phyloP scores from a whole-genome alignment of 92 coral and sea anemone genomes.

The Paragorgia papillata region DNA sequence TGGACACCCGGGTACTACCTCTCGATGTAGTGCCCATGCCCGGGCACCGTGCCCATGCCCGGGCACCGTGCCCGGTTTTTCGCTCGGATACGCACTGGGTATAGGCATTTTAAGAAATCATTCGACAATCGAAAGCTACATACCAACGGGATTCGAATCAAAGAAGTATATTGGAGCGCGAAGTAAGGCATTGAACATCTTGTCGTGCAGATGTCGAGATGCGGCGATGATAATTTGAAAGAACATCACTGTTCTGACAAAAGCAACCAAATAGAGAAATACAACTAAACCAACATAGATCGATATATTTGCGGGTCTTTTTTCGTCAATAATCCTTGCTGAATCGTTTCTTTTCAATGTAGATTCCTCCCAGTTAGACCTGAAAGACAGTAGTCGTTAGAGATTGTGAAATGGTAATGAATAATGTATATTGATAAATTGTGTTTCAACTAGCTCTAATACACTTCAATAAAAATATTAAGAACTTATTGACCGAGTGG shows the following conservation, averaged over 20 bases:
- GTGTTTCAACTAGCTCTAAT: no score
- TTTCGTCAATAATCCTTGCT: conserved; percentile 26
- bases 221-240: conserved; percentile 65
- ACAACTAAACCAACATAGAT: conserved; percentile 75
- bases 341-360: conserved; percentile 6
- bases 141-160: conserved; percentile 83
- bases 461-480: no score
- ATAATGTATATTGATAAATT: no score
- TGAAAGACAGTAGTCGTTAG: neutral
- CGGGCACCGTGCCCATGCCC: no score
- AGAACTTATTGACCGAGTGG: no score
- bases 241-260: conserved; percentile 67
- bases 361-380: conserved; percentile 43
- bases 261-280: conserved; percentile 53
- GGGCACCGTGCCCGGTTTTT: no score
- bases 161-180: conserved; percentile 85
- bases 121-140: no score
- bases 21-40: no score
- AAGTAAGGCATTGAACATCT: conserved; percentile 77
- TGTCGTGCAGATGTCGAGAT: conserved; percentile 69
- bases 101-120: no score
- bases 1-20: no score
- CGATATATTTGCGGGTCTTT: conserved; percentile 52
- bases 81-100: no score
- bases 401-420: no score